Base-by-base conservation (phyloP, 2,797 vertebrate genomes). In the Crocidura indochinensis region DNA sequence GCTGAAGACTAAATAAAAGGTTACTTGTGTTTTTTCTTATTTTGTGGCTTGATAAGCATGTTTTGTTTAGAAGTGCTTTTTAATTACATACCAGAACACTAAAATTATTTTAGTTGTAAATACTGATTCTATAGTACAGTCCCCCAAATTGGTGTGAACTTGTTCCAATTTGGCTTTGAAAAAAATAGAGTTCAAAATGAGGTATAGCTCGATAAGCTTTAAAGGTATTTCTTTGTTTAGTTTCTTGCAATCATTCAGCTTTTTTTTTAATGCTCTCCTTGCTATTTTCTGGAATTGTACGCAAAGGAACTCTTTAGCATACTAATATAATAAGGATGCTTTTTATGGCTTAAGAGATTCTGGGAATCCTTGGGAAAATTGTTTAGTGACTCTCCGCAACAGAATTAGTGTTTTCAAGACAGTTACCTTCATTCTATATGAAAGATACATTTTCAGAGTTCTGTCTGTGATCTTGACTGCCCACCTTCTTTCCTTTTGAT, bases 351-450 rank as follows among this genome's bases (percentile, higher is more conserved):
- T 95, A 83, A 91, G 93, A 93, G 93, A 96, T 91, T 91, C 93
- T 93, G 93, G 94, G 94, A 95, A 95, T 95, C 92, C 91, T 96
- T 91, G 53, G 90, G 74, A 96, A 60, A 96, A 95, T 65, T 90
- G 86, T 94, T 90, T 84, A 74, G 85, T 95, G 83, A 90, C 90
- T 92, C 68, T 92, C 73, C 91, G 88, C 84, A 93, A 87, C 82
- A 64, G 77, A 96, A 92, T 95, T 95, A 94, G 78, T 91, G 90
- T 93, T 95, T 96, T 94, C 74, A 96, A 96, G 85, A 31, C 60
- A 94, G 65, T 92, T 90, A 11, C 60, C 64, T 92, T n/a, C 47
- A 84, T 88, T 76, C 90, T 93, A 15, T 90, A n/a, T 87, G 76
- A 91, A 62, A 82, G 44, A 81, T 69, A 67, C 72, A 82, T 88